Evolutionary conservation across 2,113 vertebrate species (phyloP).

Genomic region (Argyrosomus japonicus): DNA sequence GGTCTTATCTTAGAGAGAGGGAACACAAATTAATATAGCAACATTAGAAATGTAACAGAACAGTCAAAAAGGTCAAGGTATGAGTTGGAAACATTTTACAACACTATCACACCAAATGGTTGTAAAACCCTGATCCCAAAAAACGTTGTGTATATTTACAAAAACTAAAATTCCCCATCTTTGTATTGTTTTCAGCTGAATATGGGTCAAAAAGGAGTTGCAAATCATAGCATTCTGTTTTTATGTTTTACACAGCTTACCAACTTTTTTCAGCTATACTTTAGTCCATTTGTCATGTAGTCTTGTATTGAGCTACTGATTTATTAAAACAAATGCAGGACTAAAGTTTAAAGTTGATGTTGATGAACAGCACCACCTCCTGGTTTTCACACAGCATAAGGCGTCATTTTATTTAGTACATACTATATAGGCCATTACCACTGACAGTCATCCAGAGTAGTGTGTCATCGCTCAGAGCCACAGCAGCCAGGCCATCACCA

Average conservation of each 20-base stretch:
- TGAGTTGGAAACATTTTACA: neutral
- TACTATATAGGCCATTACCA: conserved; percentile 62
- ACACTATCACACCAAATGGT: neutral
- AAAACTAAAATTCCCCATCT: too few relatives aligned
- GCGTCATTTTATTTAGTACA: neutral
- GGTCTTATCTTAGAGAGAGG: conserved; percentile 78
- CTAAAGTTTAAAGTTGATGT: neutral
- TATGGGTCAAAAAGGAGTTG: too few relatives aligned
- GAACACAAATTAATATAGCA: neutral
- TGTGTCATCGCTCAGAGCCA: conserved; percentile 79
- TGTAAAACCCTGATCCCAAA: neutral
- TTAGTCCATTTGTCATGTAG: neutral
- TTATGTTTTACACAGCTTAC: too few relatives aligned
- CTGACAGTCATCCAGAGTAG: conserved; percentile 89
- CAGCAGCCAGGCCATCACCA: conserved; percentile 78
- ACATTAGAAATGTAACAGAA: neutral
- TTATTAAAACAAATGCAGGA: neutral
- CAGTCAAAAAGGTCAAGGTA: neutral
- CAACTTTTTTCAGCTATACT: neutral
- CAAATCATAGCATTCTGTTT: too few relatives aligned
- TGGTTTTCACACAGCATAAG: neutral
- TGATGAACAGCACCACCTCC: neutral
- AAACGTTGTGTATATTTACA: too few relatives aligned
- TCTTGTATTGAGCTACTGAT: neutral
- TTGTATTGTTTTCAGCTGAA: too few relatives aligned